These are phyloP conservation scores for Pocillopora damicornis DNA, from an alignment of 64 coral and sea anemone genomes.

Conservation along the genomic window DNA sequence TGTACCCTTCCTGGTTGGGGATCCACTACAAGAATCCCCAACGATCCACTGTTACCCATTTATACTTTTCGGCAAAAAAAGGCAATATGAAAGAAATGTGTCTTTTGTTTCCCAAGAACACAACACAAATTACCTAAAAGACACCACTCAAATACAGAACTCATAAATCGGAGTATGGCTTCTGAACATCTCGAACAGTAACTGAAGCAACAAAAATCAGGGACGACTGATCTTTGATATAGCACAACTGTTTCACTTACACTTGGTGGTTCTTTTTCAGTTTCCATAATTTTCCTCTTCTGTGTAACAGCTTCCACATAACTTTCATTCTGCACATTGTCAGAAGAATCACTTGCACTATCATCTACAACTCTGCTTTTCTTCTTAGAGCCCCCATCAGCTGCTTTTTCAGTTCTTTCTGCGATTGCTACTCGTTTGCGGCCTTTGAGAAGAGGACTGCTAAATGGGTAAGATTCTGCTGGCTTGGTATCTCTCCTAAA, in stretches of 20 bases:
- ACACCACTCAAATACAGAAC: too few relatives aligned
- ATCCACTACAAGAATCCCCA: too few relatives aligned
- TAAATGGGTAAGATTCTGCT: background rate
- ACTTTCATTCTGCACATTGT: background rate
- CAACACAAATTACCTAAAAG: too few relatives aligned
- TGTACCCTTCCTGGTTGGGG: too few relatives aligned
- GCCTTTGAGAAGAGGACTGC: background rate
- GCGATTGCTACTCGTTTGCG: background rate
- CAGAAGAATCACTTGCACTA: background rate
- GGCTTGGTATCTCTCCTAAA: slow-evolving; percentile 17
- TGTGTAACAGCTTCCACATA: background rate
- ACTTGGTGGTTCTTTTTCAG: background rate
- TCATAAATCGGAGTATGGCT: too few relatives aligned
- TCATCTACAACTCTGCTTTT: slow-evolving; percentile 9
- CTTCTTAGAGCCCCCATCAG: background rate
- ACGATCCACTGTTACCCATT: too few relatives aligned
- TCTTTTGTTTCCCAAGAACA: too few relatives aligned
- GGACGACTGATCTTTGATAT: too few relatives aligned
- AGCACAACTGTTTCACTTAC: background rate
- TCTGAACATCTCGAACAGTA: too few relatives aligned
- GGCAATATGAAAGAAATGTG: too few relatives aligned
- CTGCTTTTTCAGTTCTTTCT: background rate
- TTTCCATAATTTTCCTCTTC: background rate
- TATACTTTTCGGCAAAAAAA: too few relatives aligned
- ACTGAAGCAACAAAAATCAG: background rate